Evolutionary conservation across 2,797 vertebrate species (phyloP).

Genomic region (Amphiprion clarkii): DNA sequence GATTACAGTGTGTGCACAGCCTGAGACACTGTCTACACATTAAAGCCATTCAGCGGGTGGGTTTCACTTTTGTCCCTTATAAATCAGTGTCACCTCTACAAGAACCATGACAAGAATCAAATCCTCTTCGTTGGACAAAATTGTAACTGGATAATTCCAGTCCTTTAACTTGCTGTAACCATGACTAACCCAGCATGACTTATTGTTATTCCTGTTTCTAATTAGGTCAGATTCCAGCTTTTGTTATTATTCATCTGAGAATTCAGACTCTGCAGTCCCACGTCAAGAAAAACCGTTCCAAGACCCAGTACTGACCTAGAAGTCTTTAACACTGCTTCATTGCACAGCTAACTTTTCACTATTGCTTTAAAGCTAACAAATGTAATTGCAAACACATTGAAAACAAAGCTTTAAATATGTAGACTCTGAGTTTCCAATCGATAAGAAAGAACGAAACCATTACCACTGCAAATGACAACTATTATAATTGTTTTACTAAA

Average conservation of each 20-base stretch:
- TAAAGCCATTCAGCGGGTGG: conserved; percentile 33
- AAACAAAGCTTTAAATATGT: conserved; percentile 5
- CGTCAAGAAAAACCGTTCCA: conserved; percentile 39
- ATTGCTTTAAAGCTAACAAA: conserved; percentile 41
- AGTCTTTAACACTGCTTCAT: conserved; percentile 57
- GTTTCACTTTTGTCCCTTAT: conserved; percentile 54
- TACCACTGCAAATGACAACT: conserved; percentile 19
- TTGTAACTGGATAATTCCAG: conserved; percentile 43
- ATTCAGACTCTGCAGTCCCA: conserved; percentile 38
- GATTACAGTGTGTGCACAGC: conserved; percentile 46
- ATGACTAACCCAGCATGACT: conserved; percentile 60
- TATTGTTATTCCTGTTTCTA: conserved; percentile 60
- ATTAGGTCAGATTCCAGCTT: conserved; percentile 52
- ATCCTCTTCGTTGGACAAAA: conserved; percentile 41
- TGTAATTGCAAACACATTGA: conserved; percentile 64
- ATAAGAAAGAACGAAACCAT: conserved; percentile 52
- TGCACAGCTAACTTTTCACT: conserved; percentile 46
- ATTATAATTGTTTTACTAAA: conserved; percentile 28
- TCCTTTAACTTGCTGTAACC: conserved; percentile 42
- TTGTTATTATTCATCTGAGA: conserved; percentile 45
- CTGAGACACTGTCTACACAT: conserved; percentile 40
- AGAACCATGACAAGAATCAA: conserved; percentile 62
- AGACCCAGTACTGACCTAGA: conserved; percentile 46
- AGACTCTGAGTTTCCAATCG: conserved; percentile 22
- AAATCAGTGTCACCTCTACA: conserved; percentile 67